Conservation (phyloP, 2,113 vertebrate species). For the Oncorhynchus kisutch region DNA sequence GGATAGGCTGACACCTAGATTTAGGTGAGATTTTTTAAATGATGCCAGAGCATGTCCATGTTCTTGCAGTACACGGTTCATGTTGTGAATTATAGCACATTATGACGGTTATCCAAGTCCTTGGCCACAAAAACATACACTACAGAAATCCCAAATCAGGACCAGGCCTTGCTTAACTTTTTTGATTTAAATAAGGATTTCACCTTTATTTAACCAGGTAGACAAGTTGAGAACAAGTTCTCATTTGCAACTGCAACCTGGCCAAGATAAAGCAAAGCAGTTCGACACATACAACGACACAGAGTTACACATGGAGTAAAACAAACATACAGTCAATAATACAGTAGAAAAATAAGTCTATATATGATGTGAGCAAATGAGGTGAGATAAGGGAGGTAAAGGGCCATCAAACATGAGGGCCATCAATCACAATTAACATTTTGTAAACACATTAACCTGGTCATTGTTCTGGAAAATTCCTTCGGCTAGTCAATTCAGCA, state of each 20-base stretch:
- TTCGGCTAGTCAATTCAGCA: not conserved
- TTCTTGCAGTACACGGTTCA: not conserved
- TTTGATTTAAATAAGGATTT: too few species aligned
- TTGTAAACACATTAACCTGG: not conserved
- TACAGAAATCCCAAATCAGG: not conserved
- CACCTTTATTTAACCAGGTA: too few species aligned
- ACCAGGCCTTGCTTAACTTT: not conserved
- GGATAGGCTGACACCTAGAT: not conserved
- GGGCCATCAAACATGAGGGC: not conserved
- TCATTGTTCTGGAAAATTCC: conserved; percentile 19
- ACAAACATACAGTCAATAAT: too few species aligned
- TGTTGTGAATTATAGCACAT: not conserved
- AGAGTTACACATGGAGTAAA: too few species aligned
- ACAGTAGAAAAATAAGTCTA: too few species aligned
- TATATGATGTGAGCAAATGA: too few species aligned
- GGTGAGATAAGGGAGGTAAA: too few species aligned
- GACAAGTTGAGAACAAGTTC: too few species aligned
- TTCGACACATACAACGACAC: too few species aligned
- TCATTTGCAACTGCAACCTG: too few species aligned
- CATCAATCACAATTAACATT: not conserved
- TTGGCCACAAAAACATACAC: not conserved
- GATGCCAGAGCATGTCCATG: not conserved
- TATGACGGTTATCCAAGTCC: not conserved
- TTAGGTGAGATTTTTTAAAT: not conserved
- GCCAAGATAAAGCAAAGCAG: too few species aligned